Base-by-base conservation (phyloP, 2,888 invertebrate genomes). In the Ophraella communa region DNA sequence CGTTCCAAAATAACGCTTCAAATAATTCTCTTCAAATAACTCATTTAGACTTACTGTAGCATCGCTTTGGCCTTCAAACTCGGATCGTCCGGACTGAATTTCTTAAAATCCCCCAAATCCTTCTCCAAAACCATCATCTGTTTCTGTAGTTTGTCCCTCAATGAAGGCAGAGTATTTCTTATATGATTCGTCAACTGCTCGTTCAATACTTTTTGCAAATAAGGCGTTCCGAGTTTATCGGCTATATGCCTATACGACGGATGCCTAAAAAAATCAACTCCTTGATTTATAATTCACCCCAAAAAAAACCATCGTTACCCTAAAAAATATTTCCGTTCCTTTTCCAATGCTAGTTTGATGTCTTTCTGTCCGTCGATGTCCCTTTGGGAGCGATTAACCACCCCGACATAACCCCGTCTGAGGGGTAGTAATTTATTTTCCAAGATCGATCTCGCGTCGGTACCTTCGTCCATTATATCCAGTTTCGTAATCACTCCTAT, bases 401-500 rank as follows among this genome's bases (percentile, higher is more conserved):
- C 98, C 76, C 99, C 99, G 76, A 99, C 96, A 82, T 99, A 99
- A 4, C 98, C 98, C 78, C 94, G 87, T 57, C 97, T 88, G 68
- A 99, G 85, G 1, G 98, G 97, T 74, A 99, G 85, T 69, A 98
- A 83, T 82, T 95, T 95, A 84, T 99, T 99, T 84, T 99, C 99
- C 65, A 99, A 87, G 75, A 99, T 94, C 74, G 99, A 98, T 62
- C 95, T 88, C 2, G 99, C 99, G 85, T 99, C 99, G 14, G 99
- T 99, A 60, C 99, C 99, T 80, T 98, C 98, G 82, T 99, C 99
- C 98, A 99, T 99, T 82, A 99, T 87, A 86, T 99, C 99, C 75
- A 99, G 84, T 83, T 99, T 99, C 55, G 99, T 99, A 70, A 99
- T 94, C 27, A 99, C 99, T 81, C 99, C 99, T 81, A 99, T 99